phyloP scores from a whole-genome alignment of 2,113 vertebrate species.

The Carassius gibelio region DNA sequence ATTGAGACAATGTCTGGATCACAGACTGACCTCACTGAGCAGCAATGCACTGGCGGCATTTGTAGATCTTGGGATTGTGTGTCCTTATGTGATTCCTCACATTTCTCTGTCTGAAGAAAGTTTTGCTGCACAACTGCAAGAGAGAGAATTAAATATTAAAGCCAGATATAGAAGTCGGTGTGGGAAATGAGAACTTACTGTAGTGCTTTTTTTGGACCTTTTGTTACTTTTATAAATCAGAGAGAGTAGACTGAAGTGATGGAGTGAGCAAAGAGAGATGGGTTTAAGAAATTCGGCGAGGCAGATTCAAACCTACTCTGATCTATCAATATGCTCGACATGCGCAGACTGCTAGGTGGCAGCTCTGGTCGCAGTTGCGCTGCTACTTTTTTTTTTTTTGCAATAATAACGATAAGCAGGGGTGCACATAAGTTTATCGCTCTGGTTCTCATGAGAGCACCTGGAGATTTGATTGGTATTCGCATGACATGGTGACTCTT shows the following conservation, averaged over 20 bases:
- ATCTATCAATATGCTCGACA: not conserved
- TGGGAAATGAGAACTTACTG: no score
- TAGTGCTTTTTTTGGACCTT: no score
- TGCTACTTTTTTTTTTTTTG: not conserved
- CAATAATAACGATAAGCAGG: not conserved
- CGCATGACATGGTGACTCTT: no score
- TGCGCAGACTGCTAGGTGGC: not conserved
- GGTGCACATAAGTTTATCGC: no score
- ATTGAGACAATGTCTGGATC: not conserved
- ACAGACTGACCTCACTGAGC: conserved; percentile 64
- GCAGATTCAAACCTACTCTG: not conserved
- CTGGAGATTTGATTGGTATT: no score
- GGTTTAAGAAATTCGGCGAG: not conserved
- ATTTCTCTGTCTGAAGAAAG: conserved; percentile 79
- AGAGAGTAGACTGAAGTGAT: not conserved
- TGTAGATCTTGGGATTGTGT: conserved; percentile 80
- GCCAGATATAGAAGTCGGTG: not conserved
- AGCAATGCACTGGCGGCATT: conserved; percentile 76
- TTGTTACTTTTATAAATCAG: not conserved
- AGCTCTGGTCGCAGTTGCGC: no score
- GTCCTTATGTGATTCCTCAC: conserved; percentile 79
- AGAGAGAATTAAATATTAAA: conserved; percentile 10
- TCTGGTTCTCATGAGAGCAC: no score
- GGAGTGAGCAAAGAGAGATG: not conserved
- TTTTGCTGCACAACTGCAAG: conserved; percentile 80